These are phyloP conservation scores for Neoscelio sp. DNA, from an alignment of 2,888 invertebrate genomes.

Conservation along the genomic window DNA sequence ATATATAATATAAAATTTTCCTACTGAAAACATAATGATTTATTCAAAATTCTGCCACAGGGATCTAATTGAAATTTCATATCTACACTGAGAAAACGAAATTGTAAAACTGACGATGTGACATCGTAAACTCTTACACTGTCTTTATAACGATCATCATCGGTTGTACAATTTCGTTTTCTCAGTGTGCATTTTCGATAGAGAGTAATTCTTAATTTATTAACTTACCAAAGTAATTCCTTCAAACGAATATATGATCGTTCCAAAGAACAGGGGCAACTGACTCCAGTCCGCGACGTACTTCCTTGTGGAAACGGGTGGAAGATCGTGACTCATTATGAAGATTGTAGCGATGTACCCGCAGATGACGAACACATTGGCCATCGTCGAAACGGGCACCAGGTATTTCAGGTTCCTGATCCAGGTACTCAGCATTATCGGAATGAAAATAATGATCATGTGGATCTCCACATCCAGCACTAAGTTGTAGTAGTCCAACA, in stretches of 20 bases:
- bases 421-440: constrained; percentile 89
- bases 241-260: constrained; percentile 98
- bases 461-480: constrained; percentile 87
- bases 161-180: too few relatives aligned
- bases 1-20: too few relatives aligned
- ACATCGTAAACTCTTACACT: too few relatives aligned
- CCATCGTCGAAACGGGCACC: constrained; percentile 90
- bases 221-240: constrained; percentile 95
- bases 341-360: constrained; percentile 91
- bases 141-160: too few relatives aligned
- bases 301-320: constrained; percentile 85
- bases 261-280: constrained; percentile 96
- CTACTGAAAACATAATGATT: constrained; percentile 14
- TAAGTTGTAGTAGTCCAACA: constrained; percentile 87
- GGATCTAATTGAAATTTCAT: too few relatives aligned
- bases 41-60: constrained; percentile 31
- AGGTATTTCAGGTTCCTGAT: constrained; percentile 91
- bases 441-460: constrained; percentile 89
- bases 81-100: too few relatives aligned
- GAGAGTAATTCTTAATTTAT: too few relatives aligned
- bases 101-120: too few relatives aligned
- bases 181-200: constrained; percentile 21
- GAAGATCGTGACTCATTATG: constrained; percentile 90
- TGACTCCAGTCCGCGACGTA: constrained; percentile 86
- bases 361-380: constrained; percentile 90